Evolutionary conservation across 2,113 vertebrate species (phyloP).

Genomic region (Salvelinus sp.): DNA sequence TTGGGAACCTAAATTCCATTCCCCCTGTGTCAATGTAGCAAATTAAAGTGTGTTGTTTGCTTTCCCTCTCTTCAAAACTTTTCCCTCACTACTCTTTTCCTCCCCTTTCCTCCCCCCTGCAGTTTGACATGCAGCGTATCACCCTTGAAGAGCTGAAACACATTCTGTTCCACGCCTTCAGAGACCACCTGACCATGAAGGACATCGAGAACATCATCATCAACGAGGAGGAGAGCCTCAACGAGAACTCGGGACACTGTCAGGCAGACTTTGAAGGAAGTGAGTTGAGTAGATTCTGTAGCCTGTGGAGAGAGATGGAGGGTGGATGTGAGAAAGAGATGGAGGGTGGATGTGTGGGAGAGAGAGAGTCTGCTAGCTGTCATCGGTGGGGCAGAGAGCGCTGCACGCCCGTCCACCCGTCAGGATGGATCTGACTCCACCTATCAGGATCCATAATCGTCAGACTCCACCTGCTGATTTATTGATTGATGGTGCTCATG

Average conservation of each 20-base stretch:
- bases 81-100: background rate
- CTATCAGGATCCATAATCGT: conserved; percentile 23
- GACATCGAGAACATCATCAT: conserved; percentile 99
- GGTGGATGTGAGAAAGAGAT: conserved; percentile 17
- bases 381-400: background rate
- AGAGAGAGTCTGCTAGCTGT: background rate
- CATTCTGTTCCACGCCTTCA: conserved; percentile 97
- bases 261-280: conserved; percentile 95
- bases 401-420: conserved; percentile 16
- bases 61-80: background rate
- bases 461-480: conserved; percentile 47
- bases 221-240: conserved; percentile 96
- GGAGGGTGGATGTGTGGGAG: background rate
- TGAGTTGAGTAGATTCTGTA: conserved; percentile 40
- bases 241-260: conserved; percentile 94
- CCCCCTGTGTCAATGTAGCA: too few species aligned
- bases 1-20: too few species aligned
- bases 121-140: conserved; percentile 99
- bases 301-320: conserved; percentile 8
- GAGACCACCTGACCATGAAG: conserved; percentile 98
- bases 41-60: background rate
- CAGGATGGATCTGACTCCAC: conserved; percentile 34
- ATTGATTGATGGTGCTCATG: conserved; percentile 44
- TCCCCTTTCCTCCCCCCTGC: conserved; percentile 34
- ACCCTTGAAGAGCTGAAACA: conserved; percentile 97